Evolutionary conservation across 2,797 vertebrate genomes (phyloP), one percentile per base, ranked within the genome.

Genomic region (Pogoniulus pusillus): DNA sequence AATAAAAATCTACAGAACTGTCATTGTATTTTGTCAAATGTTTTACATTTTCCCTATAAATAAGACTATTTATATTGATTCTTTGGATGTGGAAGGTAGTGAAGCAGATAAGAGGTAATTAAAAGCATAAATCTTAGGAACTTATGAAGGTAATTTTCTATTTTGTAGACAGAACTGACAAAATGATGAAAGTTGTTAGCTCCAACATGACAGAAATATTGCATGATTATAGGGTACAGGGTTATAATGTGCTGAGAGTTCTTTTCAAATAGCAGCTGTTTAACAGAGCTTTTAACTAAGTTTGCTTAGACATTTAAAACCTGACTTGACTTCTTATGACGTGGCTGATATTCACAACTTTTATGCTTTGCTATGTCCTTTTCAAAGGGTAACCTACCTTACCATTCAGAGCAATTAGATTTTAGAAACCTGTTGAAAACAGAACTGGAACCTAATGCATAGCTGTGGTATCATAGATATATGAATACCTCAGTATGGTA

Each of bases 91-190:
- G 49, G 83, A 96, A 75, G 89, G 95, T 97, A 96, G 95, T 91
- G 96, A 95, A 97, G 95, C 81, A 6, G 96, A 96, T 96, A 97
- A 93, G 64, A 96, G 92, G 95, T 97, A 97, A 98, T 98, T 98
- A 98, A 98, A 98, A 96, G 87, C 96, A 97, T 98, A 98, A 98
- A 97, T 98, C 97, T 97, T 87, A 51, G 90, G 94, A 96, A 93
- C 82, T 93, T 91, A 68, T 93, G 96, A 96, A 97, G 96, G 96
- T 96, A 97, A 96, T 97, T 97, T 96, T 96, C 93, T 92, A 73
- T 94, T 97, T 97, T 96, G 93, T 91, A 97, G 97, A 96, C 96
- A 97, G 94, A 97, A 88, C 94, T 97, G 98, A 97, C 97, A 98
- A 97, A 97, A 97, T 97, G 97, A 97, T 97, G 89, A 93, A 97